Conservation (phyloP, 2,797 vertebrate species). For the Scomberomorus guttatus region DNA sequence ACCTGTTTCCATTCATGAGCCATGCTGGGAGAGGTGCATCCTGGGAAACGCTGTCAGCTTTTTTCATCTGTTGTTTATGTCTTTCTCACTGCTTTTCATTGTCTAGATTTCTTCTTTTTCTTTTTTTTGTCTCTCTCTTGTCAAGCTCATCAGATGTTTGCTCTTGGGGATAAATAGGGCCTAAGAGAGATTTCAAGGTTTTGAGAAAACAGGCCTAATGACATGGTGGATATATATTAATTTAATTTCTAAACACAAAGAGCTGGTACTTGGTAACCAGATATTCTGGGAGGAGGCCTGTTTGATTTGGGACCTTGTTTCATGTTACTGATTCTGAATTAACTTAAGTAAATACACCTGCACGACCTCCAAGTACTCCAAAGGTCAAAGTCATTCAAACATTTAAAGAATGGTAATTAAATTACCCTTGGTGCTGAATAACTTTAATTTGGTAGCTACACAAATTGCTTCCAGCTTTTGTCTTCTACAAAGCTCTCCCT, state of each 20-base stretch:
- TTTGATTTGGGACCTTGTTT: constrained; percentile 85
- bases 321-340: constrained; percentile 89
- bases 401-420: constrained; percentile 92
- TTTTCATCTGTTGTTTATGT: constrained; percentile 78
- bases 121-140: constrained; percentile 58
- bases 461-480: constrained; percentile 90
- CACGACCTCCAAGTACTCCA: constrained; percentile 82
- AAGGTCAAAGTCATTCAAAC: constrained; percentile 91
- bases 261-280: constrained; percentile 79
- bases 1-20: constrained; percentile 91
- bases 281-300: constrained; percentile 73
- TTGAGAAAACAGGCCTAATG: constrained; percentile 77
- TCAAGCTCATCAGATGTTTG: constrained; percentile 76
- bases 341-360: constrained; percentile 91
- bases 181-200: constrained; percentile 78
- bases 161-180: constrained; percentile 74
- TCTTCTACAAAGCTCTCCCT: constrained; percentile 80
- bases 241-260: constrained; percentile 84
- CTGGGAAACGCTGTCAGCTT: constrained; percentile 84
- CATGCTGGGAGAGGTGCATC: constrained; percentile 83
- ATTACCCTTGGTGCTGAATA: constrained; percentile 89
- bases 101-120: constrained; percentile 49
- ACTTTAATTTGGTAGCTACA: constrained; percentile 89
- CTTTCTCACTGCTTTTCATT: constrained; percentile 73
- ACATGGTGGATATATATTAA: constrained; percentile 82